Base-by-base conservation (phyloP, 2,113 vertebrate genomes). In the Mugil cephalus region DNA sequence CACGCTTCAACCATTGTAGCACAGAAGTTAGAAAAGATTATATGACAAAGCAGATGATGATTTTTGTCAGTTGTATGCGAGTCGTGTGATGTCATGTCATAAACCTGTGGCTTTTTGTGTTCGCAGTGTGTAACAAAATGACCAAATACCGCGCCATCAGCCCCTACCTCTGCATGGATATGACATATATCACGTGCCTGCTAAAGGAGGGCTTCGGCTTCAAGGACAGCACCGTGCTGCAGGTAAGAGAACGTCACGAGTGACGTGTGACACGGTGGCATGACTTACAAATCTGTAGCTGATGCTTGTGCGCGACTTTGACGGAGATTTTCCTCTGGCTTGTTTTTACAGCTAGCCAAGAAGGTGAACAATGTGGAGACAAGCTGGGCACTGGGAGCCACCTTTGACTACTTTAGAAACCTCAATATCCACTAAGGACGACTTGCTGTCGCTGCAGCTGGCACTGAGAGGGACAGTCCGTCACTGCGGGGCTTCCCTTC, bases 81-180 rank as follows among this genome's bases (percentile, higher is more conserved):
- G 69, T 58, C 14, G 8, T 35, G 10, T 63, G 42, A 24, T 48
- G n/a, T 52, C 52, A 39, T 54, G 38, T 52, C 62, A 67, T 10
- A 70, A 30, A 42, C 15, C 4, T 75, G 63, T 69, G 61, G 35
- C 50, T 30, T 56, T 62, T 24, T 90, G 50, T 80, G 51, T 88
- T 77, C 85, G 47, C 86, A 96, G 98, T 99, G 75, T 99, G 98
- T 92, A 95, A 98, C 87, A 96, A 96, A 91, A 94, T 97, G 94
- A 96, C 96, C 76, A 95, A 93, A 82, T 97, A 96, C 80, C 93
- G 93, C 5, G 94, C 95, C 0, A 94, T 95, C 87, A 98, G 95
- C 77, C 97, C 97, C 48, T 98, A 96, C 92, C 94, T 99, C 47
- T 99, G 98, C 91, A 99, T 99, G 97, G 97, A 99, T 87, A 96